Conservation (phyloP, 2,888 invertebrate genomes). For the Nephrotoma flavescens region DNA sequence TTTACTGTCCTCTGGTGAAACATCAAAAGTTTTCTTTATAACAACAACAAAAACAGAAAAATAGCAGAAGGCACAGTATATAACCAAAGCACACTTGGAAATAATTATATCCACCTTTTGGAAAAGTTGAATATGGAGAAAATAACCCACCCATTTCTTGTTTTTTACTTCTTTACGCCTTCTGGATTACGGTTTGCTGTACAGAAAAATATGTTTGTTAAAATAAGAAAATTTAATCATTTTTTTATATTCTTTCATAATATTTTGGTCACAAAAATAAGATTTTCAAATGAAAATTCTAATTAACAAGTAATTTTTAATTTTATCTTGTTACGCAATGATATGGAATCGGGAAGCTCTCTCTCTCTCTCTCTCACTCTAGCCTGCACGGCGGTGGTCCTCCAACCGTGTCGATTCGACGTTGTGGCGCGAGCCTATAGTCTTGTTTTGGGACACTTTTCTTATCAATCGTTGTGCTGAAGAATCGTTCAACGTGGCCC, state of each 20-base stretch:
- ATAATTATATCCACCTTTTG: not conserved
- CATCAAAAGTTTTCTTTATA: not conserved
- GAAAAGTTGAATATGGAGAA: not conserved
- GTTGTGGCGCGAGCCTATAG: too few species aligned
- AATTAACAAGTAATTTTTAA: not conserved
- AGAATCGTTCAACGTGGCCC: too few species aligned
- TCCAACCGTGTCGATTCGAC: too few species aligned
- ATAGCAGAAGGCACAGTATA: not conserved
- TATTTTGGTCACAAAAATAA: not conserved
- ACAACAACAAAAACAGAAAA: not conserved
- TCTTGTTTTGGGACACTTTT: too few species aligned
- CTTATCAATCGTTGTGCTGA: too few species aligned
- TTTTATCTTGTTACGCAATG: not conserved
- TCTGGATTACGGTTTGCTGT: not conserved
- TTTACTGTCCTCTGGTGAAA: slow-evolving; percentile 3
- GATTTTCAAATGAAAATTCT: not conserved
- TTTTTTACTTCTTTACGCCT: not conserved
- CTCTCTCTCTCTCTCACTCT: too few species aligned
- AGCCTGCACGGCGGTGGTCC: too few species aligned
- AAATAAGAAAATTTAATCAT: not conserved
- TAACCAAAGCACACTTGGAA: not conserved
- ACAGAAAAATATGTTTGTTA: not conserved
- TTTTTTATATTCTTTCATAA: not conserved
- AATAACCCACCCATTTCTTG: not conserved
- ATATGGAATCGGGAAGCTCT: not conserved